Evolutionary conservation across 2,888 invertebrate species (phyloP), one percentile per base, ranked within the genome.

Genomic region (Ornithoptera alexandrae): DNA sequence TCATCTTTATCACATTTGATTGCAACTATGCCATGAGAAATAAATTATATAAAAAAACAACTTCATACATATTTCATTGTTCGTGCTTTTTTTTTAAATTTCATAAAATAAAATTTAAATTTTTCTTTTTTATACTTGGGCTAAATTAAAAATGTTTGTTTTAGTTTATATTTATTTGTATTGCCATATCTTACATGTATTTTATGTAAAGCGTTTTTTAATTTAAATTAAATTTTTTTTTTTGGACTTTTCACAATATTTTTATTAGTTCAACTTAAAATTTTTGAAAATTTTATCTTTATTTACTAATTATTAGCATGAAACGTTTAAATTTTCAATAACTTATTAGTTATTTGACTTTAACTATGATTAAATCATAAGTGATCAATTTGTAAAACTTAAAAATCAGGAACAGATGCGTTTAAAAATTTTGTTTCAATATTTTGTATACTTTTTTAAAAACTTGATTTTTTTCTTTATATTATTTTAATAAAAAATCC

Each of bases 1-100:
- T 60, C 63, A 60, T 60, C 22, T 22, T 59, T 24, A 56, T 64
- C 53, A 59, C 68, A 64, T 68, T 64, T 64, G 59, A 53, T 68
- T 56, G 12, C 60, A 62, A 62, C n/a, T 57, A 50, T 66, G 30
- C 56, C 56, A 53, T 53, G 30, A 62, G 46, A 62, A 50, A 50
- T 46, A 46, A 63, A 63, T 53, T 4, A 24, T 53, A 53, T n/a
- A 63, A 2, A 63, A 53, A 30, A 50, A 50, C 46, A 46, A 15
- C 7, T 17, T 50, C 50, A 50, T 50, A 18, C 50, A 50, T 50
- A 4, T 5, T 5, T 46, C 10, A 46, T 46, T 46, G 7, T 46
- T 15, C 50, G 5, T 39, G 8, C 10, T 39, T 39, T 39, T 7
- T 8, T 39, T 39, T 39, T 10, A 10, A 22, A 39, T 39, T 39